These are phyloP conservation scores for Gallinago nigripennis DNA, from an alignment of 2,797 vertebrate genomes.

Conservation along the genomic window DNA sequence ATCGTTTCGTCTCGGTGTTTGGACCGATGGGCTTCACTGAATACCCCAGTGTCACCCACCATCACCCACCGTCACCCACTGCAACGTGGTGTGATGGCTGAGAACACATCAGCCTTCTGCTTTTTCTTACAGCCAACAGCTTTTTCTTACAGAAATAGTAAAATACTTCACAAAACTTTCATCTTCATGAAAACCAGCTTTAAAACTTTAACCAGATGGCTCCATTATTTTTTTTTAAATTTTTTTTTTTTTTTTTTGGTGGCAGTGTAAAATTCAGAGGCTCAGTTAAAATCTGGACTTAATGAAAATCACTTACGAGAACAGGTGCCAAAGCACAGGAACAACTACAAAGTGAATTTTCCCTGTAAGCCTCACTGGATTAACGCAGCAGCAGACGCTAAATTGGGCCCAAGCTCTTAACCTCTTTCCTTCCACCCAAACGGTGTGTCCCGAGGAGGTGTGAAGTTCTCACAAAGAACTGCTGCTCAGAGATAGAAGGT, in stretches of 20 bases:
- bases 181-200: neutral
- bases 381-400: neutral
- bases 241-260: neutral
- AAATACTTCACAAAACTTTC: neutral
- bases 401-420: neutral
- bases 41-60: accelerated
- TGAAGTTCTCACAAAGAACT: accelerated
- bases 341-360: neutral
- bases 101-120: neutral
- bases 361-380: neutral
- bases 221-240: neutral
- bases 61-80: accelerated
- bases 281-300: neutral
- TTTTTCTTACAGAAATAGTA: neutral
- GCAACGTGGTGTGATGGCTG: no score
- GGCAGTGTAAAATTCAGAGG: neutral
- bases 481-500: neutral
- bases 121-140: neutral
- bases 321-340: neutral
- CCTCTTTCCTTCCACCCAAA: accelerated
- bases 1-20: accelerated
- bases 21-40: neutral
- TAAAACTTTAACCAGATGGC: neutral
- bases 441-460: accelerated
- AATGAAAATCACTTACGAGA: neutral